Conservation (phyloP, 2,797 vertebrate species). For the Cryptoblepharus egeriae region DNA sequence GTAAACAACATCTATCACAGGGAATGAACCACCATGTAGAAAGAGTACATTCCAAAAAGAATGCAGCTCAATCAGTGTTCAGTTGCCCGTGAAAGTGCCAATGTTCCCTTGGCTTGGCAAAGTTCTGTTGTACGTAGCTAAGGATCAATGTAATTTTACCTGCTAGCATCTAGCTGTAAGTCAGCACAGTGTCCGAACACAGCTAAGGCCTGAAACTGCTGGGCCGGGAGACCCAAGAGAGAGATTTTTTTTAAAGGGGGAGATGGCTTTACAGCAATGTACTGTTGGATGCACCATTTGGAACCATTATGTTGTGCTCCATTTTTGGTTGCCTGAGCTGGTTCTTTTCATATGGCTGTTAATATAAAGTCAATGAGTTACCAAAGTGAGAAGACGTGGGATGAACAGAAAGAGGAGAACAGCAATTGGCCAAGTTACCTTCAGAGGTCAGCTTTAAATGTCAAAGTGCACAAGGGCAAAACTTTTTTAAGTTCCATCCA, state of each 20-base stretch:
- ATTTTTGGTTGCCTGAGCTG: background rate
- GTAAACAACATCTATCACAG: background rate
- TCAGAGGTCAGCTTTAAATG: background rate
- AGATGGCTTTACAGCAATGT: background rate
- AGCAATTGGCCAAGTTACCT: background rate
- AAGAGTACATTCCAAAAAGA: background rate
- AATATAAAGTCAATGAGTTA: background rate
- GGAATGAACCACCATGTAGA: background rate
- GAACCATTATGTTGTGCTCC: background rate
- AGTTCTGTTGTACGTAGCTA: background rate
- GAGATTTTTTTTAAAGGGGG: background rate
- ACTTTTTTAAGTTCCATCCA: background rate
- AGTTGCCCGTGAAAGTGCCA: background rate
- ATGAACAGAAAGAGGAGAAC: too few relatives aligned
- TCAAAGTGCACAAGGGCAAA: background rate
- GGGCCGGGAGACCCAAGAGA: background rate
- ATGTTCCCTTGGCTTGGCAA: constrained; percentile 5
- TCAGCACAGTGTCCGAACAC: background rate
- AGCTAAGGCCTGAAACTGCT: background rate
- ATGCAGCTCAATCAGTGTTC: background rate
- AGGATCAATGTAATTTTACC: background rate
- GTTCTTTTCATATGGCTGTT: background rate
- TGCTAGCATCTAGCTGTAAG: background rate
- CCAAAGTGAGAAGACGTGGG: background rate
- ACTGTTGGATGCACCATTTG: background rate